Evolutionary conservation across 1,140 invertebrate species (phyloP).

Genomic region (Drosophila quadrilineata): DNA sequence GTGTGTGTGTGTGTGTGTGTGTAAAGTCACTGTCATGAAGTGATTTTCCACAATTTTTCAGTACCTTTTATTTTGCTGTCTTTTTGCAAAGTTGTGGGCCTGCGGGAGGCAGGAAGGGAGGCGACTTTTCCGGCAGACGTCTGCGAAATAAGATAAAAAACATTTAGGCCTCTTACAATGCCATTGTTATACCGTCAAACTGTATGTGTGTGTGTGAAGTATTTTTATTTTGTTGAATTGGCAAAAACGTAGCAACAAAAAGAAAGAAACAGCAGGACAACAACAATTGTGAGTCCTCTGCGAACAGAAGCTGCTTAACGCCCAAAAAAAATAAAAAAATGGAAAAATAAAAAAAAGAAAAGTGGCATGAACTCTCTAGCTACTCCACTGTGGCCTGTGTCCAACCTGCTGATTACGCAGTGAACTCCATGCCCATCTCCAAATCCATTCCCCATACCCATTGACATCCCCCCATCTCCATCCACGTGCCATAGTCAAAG

Average conservation of each 20-base stretch:
- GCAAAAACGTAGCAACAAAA: conserved; percentile 30
- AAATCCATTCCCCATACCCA: not conserved
- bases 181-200: conserved; percentile 52
- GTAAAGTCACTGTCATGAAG: conserved; percentile 61
- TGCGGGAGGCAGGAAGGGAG: not conserved
- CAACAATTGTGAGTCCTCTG: too few relatives aligned
- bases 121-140: conserved; percentile 57
- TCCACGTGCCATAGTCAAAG: not conserved
- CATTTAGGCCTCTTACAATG: conserved; percentile 56
- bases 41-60: conserved; percentile 69
- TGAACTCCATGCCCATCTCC: too few relatives aligned
- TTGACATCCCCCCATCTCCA: not conserved
- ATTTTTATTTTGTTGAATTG: conserved; percentile 4
- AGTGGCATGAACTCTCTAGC: too few relatives aligned
- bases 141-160: conserved; percentile 67
- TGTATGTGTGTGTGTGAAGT: conserved; percentile 13
- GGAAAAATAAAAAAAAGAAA: too few relatives aligned
- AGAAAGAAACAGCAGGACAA: too few relatives aligned
- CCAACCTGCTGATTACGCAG: too few relatives aligned
- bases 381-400: too few relatives aligned
- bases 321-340: too few relatives aligned
- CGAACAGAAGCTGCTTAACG: conserved; percentile 50
- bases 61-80: conserved; percentile 31
- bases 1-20: not conserved
- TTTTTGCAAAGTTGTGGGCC: not conserved